These are phyloP conservation scores for Apodemia zela DNA, from an alignment of 2,888 invertebrate species.

Conservation along the genomic window DNA sequence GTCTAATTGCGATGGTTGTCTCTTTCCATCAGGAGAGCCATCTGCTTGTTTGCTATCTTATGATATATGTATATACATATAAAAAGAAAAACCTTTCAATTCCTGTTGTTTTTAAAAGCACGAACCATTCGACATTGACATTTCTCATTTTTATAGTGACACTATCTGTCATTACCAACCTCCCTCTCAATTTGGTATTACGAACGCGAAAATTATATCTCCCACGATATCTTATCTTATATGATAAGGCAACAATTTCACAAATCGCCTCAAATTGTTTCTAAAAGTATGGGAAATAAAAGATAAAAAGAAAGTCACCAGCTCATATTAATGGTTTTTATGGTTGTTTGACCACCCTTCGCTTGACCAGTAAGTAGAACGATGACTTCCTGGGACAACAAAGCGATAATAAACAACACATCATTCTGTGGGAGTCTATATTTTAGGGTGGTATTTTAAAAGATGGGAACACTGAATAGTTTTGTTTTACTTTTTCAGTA, in stretches of 20 bases:
- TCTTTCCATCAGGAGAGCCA: not conserved
- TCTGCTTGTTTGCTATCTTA: not conserved
- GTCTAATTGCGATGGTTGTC: too few species aligned
- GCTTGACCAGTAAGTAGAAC: slow-evolving; percentile 54
- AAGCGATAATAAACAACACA: slow-evolving; percentile 53
- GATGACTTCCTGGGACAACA: slow-evolving; percentile 63
- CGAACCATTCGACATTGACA: too few species aligned
- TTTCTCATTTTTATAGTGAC: too few species aligned
- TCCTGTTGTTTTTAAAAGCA: too few species aligned
- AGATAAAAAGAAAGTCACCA: slow-evolving; percentile 11
- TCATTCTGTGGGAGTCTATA: slow-evolving; percentile 17
- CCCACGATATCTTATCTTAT: too few species aligned
- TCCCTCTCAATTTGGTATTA: too few species aligned
- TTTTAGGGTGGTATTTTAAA: not conserved
- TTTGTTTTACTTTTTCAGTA: not conserved
- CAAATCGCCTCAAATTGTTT: too few species aligned
- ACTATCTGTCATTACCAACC: too few species aligned
- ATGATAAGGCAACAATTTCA: too few species aligned
- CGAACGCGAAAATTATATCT: too few species aligned
- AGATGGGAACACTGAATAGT: not conserved
- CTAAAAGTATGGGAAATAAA: slow-evolving; percentile 15
- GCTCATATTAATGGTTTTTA: slow-evolving; percentile 27
- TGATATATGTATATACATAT: too few species aligned
- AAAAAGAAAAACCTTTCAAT: too few species aligned
- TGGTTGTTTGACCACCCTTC: slow-evolving; percentile 46